Conservation (phyloP, 2,797 vertebrate genomes). For the Melanogrammus aeglefinus region DNA sequence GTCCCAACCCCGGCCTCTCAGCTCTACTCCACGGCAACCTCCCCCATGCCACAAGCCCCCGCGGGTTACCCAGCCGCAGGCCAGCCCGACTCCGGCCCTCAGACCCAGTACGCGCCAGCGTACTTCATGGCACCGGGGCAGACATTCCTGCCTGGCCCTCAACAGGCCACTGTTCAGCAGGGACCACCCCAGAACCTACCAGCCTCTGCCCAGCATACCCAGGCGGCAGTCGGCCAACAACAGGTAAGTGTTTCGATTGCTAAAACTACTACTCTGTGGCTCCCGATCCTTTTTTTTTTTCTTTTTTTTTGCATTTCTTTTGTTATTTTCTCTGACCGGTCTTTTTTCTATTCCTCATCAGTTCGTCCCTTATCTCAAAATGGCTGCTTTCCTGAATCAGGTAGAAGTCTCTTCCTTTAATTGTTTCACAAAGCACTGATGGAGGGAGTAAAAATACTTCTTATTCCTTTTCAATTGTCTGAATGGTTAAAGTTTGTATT, state of each 20-base stretch:
- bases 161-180: slow-evolving; percentile 23
- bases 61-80: slow-evolving; percentile 39
- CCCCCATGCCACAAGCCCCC: slow-evolving; percentile 31
- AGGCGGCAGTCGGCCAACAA: slow-evolving; percentile 28
- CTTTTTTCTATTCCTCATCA: slow-evolving; percentile 55
- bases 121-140: slow-evolving; percentile 40
- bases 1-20: slow-evolving; percentile 32
- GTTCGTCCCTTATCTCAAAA: slow-evolving; percentile 55
- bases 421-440: slow-evolving; percentile 27
- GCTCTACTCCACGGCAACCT: slow-evolving; percentile 18
- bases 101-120: slow-evolving; percentile 47
- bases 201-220: slow-evolving; percentile 42
- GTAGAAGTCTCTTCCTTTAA: slow-evolving; percentile 43
- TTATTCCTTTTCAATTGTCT: slow-evolving; percentile 7
- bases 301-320: slow-evolving; percentile 6
- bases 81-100: slow-evolving; percentile 36
- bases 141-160: slow-evolving; percentile 11
- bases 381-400: slow-evolving; percentile 54
- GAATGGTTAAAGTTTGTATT: slow-evolving; percentile 24
- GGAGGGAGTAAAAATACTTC: slow-evolving; percentile 15
- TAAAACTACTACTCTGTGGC: not conserved
- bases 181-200: slow-evolving; percentile 33
- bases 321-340: slow-evolving; percentile 25
- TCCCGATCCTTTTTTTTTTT: slow-evolving; percentile 7
- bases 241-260: slow-evolving; percentile 45